These are phyloP conservation scores for Coelinius sp. DNA, from an alignment of 2,888 invertebrate species.

Conservation along the genomic window DNA sequence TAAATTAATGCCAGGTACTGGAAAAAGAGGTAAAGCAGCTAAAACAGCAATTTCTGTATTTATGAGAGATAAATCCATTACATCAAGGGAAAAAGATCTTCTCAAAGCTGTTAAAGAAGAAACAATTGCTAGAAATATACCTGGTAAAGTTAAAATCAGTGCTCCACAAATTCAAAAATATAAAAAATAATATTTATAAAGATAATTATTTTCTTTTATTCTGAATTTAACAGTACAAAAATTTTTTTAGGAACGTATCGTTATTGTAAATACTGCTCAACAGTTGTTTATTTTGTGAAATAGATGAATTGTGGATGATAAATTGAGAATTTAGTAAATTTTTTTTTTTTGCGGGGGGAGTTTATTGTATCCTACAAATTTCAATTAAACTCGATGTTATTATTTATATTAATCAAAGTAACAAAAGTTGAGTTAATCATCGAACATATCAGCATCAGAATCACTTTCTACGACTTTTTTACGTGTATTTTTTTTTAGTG, in stretches of 20 bases:
- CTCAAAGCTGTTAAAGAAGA: conserved; percentile 94
- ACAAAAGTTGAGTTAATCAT: conserved; percentile 42
- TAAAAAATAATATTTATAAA: conserved; percentile 71
- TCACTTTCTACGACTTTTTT: conserved; percentile 33
- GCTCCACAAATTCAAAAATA: conserved; percentile 85
- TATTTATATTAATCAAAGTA: not conserved
- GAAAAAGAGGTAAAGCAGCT: conserved; percentile 95
- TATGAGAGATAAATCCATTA: conserved; percentile 82
- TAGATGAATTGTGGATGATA: not conserved
- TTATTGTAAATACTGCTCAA: conserved; percentile 33
- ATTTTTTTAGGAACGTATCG: not conserved
- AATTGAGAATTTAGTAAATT: not conserved
- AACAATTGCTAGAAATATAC: conserved; percentile 92
- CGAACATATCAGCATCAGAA: conserved; percentile 61
- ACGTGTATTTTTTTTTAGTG: conserved; percentile 15
- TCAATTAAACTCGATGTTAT: not conserved
- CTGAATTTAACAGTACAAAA: conserved; percentile 9
- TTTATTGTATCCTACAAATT: not conserved
- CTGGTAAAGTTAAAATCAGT: conserved; percentile 96
- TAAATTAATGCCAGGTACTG: conserved; percentile 94
- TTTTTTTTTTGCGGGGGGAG: not conserved
- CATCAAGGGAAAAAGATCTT: conserved; percentile 88
- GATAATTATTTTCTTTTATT: conserved; percentile 10
- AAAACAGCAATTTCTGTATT: conserved; percentile 93
- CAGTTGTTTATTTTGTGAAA: conserved; percentile 1